phyloP scores from a whole-genome alignment of 1,140 invertebrate genomes.

The Steinernema feltiae region DNA sequence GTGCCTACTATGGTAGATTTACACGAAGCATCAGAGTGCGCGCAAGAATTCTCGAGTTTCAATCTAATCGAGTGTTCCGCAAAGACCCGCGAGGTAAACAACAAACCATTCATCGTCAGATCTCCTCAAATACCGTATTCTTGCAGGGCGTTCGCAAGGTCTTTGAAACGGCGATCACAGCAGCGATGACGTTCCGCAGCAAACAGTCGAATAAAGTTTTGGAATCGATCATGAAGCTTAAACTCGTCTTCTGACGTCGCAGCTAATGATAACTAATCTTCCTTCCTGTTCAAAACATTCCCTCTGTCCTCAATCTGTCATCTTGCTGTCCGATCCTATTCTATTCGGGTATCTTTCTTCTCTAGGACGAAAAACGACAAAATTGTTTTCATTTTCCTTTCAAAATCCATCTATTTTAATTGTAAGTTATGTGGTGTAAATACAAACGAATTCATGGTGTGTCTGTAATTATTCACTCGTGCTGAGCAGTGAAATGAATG shows the following conservation, averaged over 20 bases:
- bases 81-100: conserved; percentile 3
- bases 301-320: neutral
- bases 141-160: neutral
- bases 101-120: too few species aligned
- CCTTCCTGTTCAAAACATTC: neutral
- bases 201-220: neutral
- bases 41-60: conserved; percentile 25
- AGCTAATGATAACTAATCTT: too few species aligned
- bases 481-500: too few species aligned
- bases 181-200: neutral
- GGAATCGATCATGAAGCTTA: conserved; percentile 4
- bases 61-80: neutral
- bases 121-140: neutral
- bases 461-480: too few species aligned
- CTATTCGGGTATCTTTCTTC: neutral
- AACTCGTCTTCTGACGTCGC: conserved; percentile 6
- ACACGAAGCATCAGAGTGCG: conserved; percentile 31
- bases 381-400: too few species aligned
- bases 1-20: neutral
- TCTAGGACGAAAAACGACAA: too few species aligned
- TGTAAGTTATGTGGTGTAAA: too few species aligned
- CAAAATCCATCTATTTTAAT: too few species aligned
- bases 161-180: neutral
- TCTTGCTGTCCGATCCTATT: conserved; percentile 2
- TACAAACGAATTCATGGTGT: too few species aligned